A percentile compares a stretch with the other conserved stretches of the same genome.
phyloP scores from a whole-genome alignment of 2,113 vertebrate genomes.

The Indicator maculatus region DNA sequence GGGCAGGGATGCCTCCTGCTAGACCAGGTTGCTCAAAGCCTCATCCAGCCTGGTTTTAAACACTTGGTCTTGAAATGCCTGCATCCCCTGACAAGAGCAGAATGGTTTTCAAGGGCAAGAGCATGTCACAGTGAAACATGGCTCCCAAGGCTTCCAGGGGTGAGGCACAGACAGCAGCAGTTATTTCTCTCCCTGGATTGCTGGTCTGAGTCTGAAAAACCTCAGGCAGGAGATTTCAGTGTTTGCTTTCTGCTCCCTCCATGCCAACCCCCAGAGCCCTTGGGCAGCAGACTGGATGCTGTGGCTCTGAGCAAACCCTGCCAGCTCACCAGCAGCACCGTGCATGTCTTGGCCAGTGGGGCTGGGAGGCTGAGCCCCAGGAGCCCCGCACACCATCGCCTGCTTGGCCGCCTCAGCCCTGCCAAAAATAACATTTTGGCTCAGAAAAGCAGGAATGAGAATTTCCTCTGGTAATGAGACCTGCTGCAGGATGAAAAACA shows the following conservation, averaged over 20 bases:
- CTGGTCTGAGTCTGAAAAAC: neutral
- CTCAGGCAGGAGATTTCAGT: neutral
- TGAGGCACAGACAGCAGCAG: accelerated
- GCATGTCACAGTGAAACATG: neutral
- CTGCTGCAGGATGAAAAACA: neutral
- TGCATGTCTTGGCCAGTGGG: accelerated
- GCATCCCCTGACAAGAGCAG: neutral
- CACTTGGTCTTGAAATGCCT: neutral
- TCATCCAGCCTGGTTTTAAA: too few relatives aligned
- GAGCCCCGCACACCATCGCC: neutral
- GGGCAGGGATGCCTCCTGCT: too few relatives aligned
- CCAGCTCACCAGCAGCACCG: neutral
- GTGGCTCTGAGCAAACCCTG: neutral
- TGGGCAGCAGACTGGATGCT: neutral
- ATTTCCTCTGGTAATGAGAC: neutral
- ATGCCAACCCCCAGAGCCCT: accelerated
- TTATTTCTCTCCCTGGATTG: neutral
- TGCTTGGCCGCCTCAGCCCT: neutral
- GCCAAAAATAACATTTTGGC: neutral
- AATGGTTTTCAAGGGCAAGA: neutral
- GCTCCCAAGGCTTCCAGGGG: neutral
- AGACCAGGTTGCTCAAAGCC: too few relatives aligned
- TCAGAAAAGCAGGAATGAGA: neutral
- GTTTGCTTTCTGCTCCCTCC: neutral
- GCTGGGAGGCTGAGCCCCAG: neutral